phyloP scores from a whole-genome alignment of 2,888 invertebrate genomes.

The Iphiclides podalirius region DNA sequence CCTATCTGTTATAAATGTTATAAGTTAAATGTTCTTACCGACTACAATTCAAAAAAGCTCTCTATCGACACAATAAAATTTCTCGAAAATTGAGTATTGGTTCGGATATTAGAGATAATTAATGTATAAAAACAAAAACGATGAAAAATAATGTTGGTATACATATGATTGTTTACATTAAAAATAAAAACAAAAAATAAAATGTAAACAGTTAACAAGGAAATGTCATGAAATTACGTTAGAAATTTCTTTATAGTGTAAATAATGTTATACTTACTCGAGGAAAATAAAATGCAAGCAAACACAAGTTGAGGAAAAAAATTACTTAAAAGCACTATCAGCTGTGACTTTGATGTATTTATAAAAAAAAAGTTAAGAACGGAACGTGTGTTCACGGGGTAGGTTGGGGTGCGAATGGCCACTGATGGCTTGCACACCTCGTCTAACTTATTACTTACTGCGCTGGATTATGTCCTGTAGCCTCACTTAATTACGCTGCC shows the following conservation, averaged over 20 bases:
- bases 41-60: too few relatives aligned
- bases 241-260: too few relatives aligned
- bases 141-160: too few relatives aligned
- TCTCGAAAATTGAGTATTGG: too few relatives aligned
- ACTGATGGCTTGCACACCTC: conserved; percentile 33
- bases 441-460: conserved; percentile 45
- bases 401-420: conserved; percentile 55
- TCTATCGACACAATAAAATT: too few relatives aligned
- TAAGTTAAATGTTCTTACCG: too few relatives aligned
- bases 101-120: too few relatives aligned
- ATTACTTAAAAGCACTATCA: conserved; percentile 19
- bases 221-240: too few relatives aligned
- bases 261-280: conserved; percentile 33
- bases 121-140: too few relatives aligned
- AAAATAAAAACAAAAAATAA: too few relatives aligned
- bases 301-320: conserved; percentile 26
- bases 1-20: background rate
- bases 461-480: conserved; percentile 39
- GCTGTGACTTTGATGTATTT: conserved; percentile 32
- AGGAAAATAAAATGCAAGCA: conserved; percentile 26
- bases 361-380: conserved; percentile 23
- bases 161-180: too few relatives aligned
- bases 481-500: conserved; percentile 50
- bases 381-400: conserved; percentile 49
- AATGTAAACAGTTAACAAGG: too few relatives aligned